A percentile compares a stretch with the other conserved stretches of the same genome.
Evolutionary conservation across 1,140 invertebrate genomes (phyloP).

Genomic region (Papilio aristodemus): DNA sequence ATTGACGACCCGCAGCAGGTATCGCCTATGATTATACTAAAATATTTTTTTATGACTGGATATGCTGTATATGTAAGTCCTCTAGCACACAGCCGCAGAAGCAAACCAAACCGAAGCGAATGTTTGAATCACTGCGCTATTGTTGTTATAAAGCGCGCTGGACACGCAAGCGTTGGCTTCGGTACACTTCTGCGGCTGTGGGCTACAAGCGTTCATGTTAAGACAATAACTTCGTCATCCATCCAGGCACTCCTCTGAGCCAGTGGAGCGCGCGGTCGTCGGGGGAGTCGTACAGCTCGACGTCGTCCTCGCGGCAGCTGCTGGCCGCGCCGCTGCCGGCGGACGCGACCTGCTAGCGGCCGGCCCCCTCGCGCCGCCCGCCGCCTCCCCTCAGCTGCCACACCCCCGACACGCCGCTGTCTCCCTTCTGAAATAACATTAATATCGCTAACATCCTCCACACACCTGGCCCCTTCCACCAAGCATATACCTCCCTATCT

Average conservation of each 20-base stretch:
- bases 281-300: constrained; percentile 87
- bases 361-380: constrained; percentile 27
- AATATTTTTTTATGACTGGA: too few species aligned
- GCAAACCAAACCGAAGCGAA: too few species aligned
- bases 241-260: constrained; percentile 83
- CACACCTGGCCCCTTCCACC: too few species aligned
- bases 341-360: constrained; percentile 57
- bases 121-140: too few species aligned
- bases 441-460: neutral
- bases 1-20: too few species aligned
- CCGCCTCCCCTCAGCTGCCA: constrained; percentile 9
- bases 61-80: too few species aligned
- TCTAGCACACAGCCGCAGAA: too few species aligned
- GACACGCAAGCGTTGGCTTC: too few species aligned
- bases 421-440: neutral
- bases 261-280: constrained; percentile 85
- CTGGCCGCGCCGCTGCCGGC: constrained; percentile 64
- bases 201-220: neutral
- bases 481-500: too few species aligned
- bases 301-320: constrained; percentile 85
- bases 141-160: too few species aligned
- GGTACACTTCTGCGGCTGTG: too few species aligned
- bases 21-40: too few species aligned
- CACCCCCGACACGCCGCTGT: constrained; percentile 7
- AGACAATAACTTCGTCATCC: neutral